Evolutionary conservation across 2,113 vertebrate species (phyloP).

Genomic region (Albula glossodonta): DNA sequence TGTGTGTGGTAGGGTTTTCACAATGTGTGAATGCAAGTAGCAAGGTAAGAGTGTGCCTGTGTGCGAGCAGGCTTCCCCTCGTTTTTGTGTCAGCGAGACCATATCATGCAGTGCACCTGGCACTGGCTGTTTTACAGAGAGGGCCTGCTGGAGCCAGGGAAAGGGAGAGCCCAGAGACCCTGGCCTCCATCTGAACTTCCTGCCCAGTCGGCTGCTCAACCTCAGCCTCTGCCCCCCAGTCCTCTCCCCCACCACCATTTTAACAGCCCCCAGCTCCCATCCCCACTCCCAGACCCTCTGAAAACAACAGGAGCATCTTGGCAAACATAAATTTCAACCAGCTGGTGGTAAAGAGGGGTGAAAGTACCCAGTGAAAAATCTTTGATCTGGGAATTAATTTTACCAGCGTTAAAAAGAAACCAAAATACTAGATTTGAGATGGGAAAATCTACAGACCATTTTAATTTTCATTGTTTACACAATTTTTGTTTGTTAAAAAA

Average conservation of each 20-base stretch:
- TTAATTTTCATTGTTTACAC: constrained; percentile 69
- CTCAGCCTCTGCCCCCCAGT: constrained; percentile 52
- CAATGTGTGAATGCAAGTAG: constrained; percentile 30
- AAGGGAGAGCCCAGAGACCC: constrained; percentile 55
- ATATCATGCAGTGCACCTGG: constrained; percentile 41
- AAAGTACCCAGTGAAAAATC: background rate
- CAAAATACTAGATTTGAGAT: constrained; percentile 74
- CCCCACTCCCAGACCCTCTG: constrained; percentile 15
- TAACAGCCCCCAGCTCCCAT: constrained; percentile 23
- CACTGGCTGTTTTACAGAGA: constrained; percentile 33
- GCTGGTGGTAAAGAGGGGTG: background rate
- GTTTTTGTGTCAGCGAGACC: constrained; percentile 23
- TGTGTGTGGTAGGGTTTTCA: background rate
- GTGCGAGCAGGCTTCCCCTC: constrained; percentile 55
- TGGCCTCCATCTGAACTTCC: constrained; percentile 68
- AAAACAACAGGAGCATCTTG: background rate
- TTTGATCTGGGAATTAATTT: constrained; percentile 62
- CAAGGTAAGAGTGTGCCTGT: background rate
- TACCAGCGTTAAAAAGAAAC: constrained; percentile 68
- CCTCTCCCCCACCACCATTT: constrained; percentile 37
- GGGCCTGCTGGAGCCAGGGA: constrained; percentile 26
- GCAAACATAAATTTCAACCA: constrained; percentile 7
- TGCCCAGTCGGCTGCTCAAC: constrained; percentile 69
- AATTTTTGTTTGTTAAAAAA: constrained; percentile 54
- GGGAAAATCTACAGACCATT: constrained; percentile 74